A percentile compares a stretch with the other conserved stretches of the same genome.
These are phyloP conservation scores for Oncorhynchus kisutch DNA, from an alignment of 2,113 vertebrate species.

Conservation along the genomic window DNA sequence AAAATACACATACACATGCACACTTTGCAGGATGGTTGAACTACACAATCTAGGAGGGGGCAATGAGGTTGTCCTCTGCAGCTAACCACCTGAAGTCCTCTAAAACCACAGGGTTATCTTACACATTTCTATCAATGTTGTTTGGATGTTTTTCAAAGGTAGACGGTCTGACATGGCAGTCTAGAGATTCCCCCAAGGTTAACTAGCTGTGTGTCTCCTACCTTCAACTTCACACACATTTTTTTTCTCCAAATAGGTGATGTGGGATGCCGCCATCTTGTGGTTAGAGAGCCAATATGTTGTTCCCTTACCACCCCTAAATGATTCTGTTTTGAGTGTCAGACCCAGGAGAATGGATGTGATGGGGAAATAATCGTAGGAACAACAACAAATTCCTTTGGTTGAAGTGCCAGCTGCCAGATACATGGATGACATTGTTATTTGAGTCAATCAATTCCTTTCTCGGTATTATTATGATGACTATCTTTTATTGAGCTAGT, in stretches of 20 bases:
- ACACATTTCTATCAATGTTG: not conserved
- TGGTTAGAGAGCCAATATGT: not conserved
- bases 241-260: not conserved
- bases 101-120: not conserved
- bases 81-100: not conserved
- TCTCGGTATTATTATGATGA: not conserved
- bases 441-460: too few species aligned
- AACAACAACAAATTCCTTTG: too few species aligned
- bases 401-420: not conserved
- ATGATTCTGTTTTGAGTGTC: too few species aligned
- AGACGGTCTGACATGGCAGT: not conserved
- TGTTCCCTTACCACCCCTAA: not conserved
- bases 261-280: not conserved
- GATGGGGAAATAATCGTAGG: too few species aligned
- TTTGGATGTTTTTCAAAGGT: not conserved
- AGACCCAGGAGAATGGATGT: too few species aligned
- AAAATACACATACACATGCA: constrained; percentile 29
- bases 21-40: not conserved
- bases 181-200: not conserved
- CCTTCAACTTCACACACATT: not conserved
- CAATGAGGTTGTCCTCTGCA: not conserved
- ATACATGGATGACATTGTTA: not conserved
- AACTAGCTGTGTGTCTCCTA: not conserved
- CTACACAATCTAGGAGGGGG: not conserved
- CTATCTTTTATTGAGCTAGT: not conserved